These are phyloP conservation scores for Neogale vison DNA, from an alignment of 2,113 vertebrate species.

Conservation along the genomic window DNA sequence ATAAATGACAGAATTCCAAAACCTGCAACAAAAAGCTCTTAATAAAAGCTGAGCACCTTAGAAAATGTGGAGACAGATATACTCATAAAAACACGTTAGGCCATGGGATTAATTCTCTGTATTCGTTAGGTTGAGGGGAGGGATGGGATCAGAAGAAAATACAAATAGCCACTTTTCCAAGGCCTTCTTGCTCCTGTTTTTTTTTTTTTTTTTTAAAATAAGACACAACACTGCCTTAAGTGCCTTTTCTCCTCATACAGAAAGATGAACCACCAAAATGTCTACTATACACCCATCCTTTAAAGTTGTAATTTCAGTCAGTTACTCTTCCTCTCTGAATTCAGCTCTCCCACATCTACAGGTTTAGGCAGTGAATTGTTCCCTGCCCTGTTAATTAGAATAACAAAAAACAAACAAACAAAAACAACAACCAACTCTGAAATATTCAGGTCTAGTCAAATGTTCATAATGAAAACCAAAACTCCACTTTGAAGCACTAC, in stretches of 20 bases:
- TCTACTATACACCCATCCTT: not conserved
- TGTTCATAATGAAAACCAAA: constrained; percentile 1
- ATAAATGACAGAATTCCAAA: not conserved
- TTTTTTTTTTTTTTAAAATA: not conserved
- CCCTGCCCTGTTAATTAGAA: not conserved
- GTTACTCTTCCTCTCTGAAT: not conserved
- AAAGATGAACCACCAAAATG: not conserved
- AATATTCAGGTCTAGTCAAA: not conserved
- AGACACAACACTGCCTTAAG: not conserved
- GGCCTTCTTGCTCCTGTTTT: not conserved
- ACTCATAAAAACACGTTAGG: not conserved
- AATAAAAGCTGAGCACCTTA: not conserved
- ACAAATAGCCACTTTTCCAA: not conserved
- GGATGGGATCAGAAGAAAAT: not conserved
- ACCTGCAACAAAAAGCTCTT: not conserved
- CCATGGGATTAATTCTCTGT: not conserved
- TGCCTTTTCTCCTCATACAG: not conserved
- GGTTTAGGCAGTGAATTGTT: not conserved
- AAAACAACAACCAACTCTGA: not conserved
- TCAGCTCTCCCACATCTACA: not conserved
- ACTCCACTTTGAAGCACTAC: not conserved
- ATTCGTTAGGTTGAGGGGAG: not conserved
- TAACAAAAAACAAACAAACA: not conserved
- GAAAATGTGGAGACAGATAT: not conserved
- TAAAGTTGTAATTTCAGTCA: not conserved